Evolutionary conservation across 1,140 invertebrate genomes (phyloP).

Genomic region (Atta colombica): DNA sequence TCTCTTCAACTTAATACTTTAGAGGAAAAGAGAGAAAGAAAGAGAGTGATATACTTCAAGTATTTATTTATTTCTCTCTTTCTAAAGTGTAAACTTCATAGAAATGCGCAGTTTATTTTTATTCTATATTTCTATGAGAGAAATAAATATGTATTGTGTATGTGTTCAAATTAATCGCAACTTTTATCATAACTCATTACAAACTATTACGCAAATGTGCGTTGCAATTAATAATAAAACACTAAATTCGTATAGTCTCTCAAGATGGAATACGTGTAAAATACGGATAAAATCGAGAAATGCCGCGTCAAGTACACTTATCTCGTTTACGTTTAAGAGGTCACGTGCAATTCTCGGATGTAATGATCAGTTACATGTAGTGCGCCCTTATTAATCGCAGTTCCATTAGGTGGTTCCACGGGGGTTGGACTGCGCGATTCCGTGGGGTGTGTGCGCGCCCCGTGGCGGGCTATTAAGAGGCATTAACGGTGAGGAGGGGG

Average conservation of each 20-base stretch:
- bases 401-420: constrained; percentile 79
- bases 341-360: constrained; percentile 70
- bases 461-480: constrained; percentile 80
- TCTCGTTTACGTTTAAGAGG: constrained; percentile 66
- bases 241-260: no score
- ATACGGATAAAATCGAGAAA: constrained; percentile 24
- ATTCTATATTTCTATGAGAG: background rate
- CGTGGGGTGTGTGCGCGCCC: constrained; percentile 74
- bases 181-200: background rate
- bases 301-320: constrained; percentile 6
- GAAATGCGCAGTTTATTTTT: background rate
- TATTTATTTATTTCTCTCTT: no score
- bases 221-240: background rate
- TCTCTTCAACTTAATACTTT: no score
- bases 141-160: no score
- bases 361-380: constrained; percentile 66
- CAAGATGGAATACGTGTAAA: background rate
- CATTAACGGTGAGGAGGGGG: constrained; percentile 77
- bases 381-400: constrained; percentile 80
- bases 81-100: no score
- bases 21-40: no score
- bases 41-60: no score
- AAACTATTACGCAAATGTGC: background rate
- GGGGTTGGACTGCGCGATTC: constrained; percentile 61
- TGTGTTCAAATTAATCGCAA: background rate